Evolutionary conservation across 1,140 invertebrate species (phyloP).

Genomic region (Paraescarpia echinospica): DNA sequence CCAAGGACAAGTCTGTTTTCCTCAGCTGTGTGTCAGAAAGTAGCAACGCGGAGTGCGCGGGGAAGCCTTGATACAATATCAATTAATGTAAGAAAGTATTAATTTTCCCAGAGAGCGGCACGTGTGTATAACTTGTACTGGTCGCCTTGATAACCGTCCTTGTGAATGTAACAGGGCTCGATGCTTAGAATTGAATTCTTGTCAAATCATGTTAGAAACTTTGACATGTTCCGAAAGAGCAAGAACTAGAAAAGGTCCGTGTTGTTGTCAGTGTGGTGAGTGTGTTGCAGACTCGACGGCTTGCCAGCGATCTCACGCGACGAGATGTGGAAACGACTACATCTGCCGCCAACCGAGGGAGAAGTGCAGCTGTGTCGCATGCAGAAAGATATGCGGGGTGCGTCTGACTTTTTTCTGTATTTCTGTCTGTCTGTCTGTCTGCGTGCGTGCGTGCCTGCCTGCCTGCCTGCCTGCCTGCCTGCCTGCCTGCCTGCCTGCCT

Average conservation of each 20-base stretch:
- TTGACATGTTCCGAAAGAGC: neutral
- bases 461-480: no score
- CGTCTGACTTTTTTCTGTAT: neutral
- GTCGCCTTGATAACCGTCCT: neutral
- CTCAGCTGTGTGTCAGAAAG: no score
- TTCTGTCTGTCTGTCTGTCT: neutral
- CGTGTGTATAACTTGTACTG: no score
- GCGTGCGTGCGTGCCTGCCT: no score
- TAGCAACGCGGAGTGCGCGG: no score
- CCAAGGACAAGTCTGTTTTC: no score
- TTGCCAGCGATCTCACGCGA: neutral
- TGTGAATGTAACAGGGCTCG: neutral
- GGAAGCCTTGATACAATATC: no score
- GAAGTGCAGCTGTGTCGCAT: neutral
- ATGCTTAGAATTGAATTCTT: neutral
- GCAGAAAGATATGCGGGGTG: no score
- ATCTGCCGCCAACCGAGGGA: slow-evolving; percentile 13
- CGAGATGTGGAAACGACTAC: slow-evolving; percentile 18
- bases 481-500: no score
- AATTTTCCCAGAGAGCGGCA: no score
- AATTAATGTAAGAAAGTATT: no score
- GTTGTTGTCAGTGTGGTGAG: neutral
- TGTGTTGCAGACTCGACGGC: slow-evolving; percentile 10
- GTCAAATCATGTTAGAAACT: no score
- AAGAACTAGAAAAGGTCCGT: neutral